A percentile compares a stretch with the other conserved stretches of the same genome.
Evolutionary conservation across 2,888 invertebrate species (phyloP).

Genomic region (Sarcophaga rosellei): DNA sequence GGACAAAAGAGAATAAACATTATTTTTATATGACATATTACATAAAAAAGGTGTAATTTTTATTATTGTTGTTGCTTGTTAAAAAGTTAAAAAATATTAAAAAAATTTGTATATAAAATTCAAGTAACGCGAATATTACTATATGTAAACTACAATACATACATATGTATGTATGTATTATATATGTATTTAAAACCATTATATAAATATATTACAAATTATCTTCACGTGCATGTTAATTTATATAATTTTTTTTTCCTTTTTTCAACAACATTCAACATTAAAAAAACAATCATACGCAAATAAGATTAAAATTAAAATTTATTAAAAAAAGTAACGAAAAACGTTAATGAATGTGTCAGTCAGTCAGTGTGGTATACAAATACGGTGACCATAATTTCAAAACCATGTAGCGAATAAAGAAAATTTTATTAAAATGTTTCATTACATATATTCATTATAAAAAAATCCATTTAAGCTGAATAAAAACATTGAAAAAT

Average conservation of each 20-base stretch:
- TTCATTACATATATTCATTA: too few relatives aligned
- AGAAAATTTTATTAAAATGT: too few relatives aligned
- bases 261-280: background rate
- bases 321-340: background rate
- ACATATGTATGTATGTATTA: background rate
- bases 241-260: constrained; percentile 30
- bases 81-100: background rate
- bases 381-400: too few relatives aligned
- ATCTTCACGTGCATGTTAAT: constrained; percentile 50
- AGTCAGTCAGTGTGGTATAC: too few relatives aligned
- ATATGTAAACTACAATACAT: too few relatives aligned
- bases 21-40: constrained; percentile 63
- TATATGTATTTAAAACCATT: constrained; percentile 34
- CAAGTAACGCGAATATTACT: too few relatives aligned
- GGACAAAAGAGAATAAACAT: constrained; percentile 44
- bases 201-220: constrained; percentile 54
- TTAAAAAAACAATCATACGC: constrained; percentile 10
- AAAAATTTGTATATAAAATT: too few relatives aligned
- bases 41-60: constrained; percentile 67
- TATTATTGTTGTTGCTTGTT: constrained; percentile 51
- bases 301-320: constrained; percentile 47
- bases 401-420: too few relatives aligned
- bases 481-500: too few relatives aligned
- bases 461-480: too few relatives aligned
- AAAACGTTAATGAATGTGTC: too few relatives aligned